phyloP scores from a whole-genome alignment of 35 echinoderm and acorn worm genomes.

The Ophioderma brevispina region DNA sequence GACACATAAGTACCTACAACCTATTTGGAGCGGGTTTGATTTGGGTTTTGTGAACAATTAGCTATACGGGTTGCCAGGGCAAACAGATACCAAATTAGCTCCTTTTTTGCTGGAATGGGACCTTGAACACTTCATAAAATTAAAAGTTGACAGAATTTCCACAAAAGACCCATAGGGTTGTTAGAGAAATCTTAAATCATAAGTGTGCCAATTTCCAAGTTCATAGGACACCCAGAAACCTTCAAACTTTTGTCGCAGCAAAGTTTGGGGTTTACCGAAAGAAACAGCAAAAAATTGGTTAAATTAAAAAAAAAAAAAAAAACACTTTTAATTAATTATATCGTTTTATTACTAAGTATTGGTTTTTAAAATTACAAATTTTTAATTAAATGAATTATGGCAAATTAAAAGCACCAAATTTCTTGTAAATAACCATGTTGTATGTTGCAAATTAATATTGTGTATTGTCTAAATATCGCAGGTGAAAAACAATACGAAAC shows the following conservation, averaged over 20 bases:
- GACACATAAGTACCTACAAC: too few relatives aligned
- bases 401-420: neutral
- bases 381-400: neutral
- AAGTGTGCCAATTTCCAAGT: neutral
- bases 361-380: neutral
- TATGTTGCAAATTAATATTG: neutral
- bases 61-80: too few relatives aligned
- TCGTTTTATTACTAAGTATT: neutral
- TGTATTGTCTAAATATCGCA: neutral
- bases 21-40: too few relatives aligned
- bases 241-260: neutral
- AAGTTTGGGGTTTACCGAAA: neutral
- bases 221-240: neutral
- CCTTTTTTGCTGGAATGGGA: too few relatives aligned
- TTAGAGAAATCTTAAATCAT: too few relatives aligned
- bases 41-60: too few relatives aligned
- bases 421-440: neutral
- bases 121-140: neutral
- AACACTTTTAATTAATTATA: neutral
- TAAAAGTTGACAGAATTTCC: neutral
- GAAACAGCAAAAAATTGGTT: neutral
- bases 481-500: neutral
- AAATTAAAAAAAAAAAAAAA: neutral
- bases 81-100: too few relatives aligned
- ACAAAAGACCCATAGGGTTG: too few relatives aligned